These are phyloP conservation scores for Dipodomys ordii DNA, from an alignment of 2,113 vertebrate genomes.

Conservation along the genomic window DNA sequence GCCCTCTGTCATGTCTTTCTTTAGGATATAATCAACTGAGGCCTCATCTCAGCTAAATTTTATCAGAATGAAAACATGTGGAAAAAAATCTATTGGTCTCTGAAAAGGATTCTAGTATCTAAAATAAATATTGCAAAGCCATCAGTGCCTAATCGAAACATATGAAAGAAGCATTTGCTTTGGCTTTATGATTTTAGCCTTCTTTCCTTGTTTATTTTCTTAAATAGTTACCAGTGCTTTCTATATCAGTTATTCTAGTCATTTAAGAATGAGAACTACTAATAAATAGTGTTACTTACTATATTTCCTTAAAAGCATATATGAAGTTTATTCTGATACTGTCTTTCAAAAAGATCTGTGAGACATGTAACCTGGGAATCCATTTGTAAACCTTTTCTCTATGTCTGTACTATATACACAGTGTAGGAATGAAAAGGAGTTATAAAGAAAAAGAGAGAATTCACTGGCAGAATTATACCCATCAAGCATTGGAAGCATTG, in stretches of 20 bases:
- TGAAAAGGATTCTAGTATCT: slow-evolving; percentile 28
- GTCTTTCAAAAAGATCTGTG: not conserved
- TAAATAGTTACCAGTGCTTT: not conserved
- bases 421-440: not conserved
- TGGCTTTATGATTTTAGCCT: not conserved
- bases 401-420: not conserved
- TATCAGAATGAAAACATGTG: not conserved
- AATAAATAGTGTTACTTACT: not conserved
- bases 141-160: not conserved
- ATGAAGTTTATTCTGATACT: not conserved
- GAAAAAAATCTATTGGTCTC: slow-evolving; percentile 1
- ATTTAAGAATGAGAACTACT: not conserved
- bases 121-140: slow-evolving; percentile 32
- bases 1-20: not conserved
- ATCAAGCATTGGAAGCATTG: not conserved
- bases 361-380: not conserved
- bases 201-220: not conserved
- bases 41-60: slow-evolving; percentile 12
- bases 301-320: not conserved
- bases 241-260: not conserved
- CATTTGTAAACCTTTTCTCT: not conserved
- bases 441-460: no score
- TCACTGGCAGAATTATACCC: not conserved
- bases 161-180: not conserved
- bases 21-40: not conserved